Conservation (phyloP, 2,113 vertebrate species). For the Phoxinus phoxinus region DNA sequence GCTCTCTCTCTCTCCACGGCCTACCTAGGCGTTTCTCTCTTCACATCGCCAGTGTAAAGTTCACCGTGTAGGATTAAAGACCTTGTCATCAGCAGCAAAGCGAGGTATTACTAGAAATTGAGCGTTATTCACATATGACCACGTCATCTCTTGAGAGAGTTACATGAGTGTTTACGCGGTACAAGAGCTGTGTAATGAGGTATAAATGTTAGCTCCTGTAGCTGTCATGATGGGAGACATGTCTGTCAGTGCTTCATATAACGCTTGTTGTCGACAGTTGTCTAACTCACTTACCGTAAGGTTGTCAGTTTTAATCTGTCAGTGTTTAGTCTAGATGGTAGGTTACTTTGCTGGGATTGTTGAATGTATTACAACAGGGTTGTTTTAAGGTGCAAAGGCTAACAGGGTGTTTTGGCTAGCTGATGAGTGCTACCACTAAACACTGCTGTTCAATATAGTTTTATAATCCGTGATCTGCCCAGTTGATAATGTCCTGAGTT, state of each 20-base stretch:
- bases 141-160: neutral
- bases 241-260: constrained; percentile 15
- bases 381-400: neutral
- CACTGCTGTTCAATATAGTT: neutral
- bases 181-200: neutral
- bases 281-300: neutral
- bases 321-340: neutral
- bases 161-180: neutral
- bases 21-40: constrained; percentile 14
- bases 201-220: neutral
- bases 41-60: constrained; percentile 15
- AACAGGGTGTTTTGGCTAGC: neutral
- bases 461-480: neutral
- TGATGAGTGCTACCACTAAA: neutral
- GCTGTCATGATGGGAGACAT: constrained; percentile 24
- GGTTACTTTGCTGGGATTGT: neutral
- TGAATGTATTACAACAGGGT: neutral
- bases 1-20: neutral
- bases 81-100: constrained; percentile 9
- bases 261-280: neutral
- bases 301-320: neutral
- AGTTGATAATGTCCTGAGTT: neutral
- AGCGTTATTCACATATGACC: neutral
- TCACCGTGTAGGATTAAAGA: constrained; percentile 20
- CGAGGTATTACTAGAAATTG: neutral